Conservation (phyloP, 2,888 invertebrate species). For the Drosophila setosimentum region DNA sequence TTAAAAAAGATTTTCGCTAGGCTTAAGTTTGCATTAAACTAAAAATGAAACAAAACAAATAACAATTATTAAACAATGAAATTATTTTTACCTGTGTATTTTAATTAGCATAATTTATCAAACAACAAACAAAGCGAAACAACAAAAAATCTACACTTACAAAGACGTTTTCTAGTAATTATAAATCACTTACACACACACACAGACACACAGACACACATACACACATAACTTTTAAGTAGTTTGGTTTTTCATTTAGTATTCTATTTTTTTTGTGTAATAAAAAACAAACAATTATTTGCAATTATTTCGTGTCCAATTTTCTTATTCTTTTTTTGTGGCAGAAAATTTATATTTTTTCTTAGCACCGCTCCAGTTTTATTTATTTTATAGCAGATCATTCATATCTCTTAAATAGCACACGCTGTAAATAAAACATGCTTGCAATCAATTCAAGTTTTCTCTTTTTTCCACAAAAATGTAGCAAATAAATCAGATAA, state of each 20-base stretch:
- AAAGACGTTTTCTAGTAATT: conserved; percentile 81
- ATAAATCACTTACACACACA: conserved; percentile 25
- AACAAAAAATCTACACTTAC: conserved; percentile 70
- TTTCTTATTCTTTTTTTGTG: conserved; percentile 13
- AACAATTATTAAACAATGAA: conserved; percentile 76
- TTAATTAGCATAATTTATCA: conserved; percentile 76
- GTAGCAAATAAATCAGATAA: conserved; percentile 21
- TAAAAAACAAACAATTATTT: conserved; percentile 67
- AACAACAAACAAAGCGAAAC: conserved; percentile 50
- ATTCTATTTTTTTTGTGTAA: conserved; percentile 72
- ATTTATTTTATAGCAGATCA: conserved; percentile 19
- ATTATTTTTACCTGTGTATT: conserved; percentile 81
- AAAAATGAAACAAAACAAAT: conserved; percentile 30
- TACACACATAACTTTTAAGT: conserved; percentile 67
- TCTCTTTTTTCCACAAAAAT: not conserved
- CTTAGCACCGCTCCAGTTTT: conserved; percentile 35
- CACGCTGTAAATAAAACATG: conserved; percentile 60
- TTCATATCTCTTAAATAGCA: conserved; percentile 47
- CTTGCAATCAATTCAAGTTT: conserved; percentile 40
- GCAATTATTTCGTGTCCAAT: conserved; percentile 35
- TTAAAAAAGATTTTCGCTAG: conserved; percentile 69
- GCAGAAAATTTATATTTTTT: not conserved
- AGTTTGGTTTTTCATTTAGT: conserved; percentile 78
- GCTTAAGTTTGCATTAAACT: conserved; percentile 62
- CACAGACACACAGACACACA: conserved; percentile 16